Evolutionary conservation across 2,113 vertebrate species (phyloP), one percentile per base, ranked within the genome.

Genomic region (Sciurus niger): DNA sequence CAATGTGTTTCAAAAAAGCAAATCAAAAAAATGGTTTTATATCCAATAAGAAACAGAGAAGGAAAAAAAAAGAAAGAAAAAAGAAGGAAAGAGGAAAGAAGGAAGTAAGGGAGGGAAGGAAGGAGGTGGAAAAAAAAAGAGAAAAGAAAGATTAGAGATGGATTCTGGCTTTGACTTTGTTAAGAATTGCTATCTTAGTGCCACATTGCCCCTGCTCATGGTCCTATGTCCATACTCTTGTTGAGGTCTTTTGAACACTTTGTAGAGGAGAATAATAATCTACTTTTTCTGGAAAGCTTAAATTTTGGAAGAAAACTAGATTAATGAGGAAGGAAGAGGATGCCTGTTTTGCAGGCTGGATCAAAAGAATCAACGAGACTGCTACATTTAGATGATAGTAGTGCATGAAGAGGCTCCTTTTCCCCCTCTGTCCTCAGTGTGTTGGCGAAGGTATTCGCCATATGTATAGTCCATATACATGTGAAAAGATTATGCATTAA

Each of bases 221-320:
- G 14, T 76, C n/a, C 51, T 18, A 78, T 53, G 0, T 67, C 17
- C 16, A 37, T 34, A 51, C 46, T 78, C 74, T 67, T 84, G 3
- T 65, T 95, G 68, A 55, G 91, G 13, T 63, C 40, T 72, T 84
- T 48, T 88, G 24, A 91, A 89, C 79, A 12, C 48, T 58, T 13
- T 86, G 7, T 16, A 48, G 43, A 84, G 68, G 46, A 87, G 4
- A 82, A 32, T 1, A 30, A 3, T 18, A 77, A 37, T 84, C 12
- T 74, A 40, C 30, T 86, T 16, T 67, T 25, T 24, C 17, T 67
- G 34, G 14, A 18, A 88, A 89, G 70, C 43, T 76, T 14, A 85
- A 82, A 85, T 89, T 67, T 96, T 40, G 30, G 37, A 51, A 79
- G 24, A 80, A 90, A 97, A 74, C 6, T 58, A 78, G 51, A 93